These are phyloP conservation scores for Cheilosia impressa DNA, from an alignment of 2,888 invertebrate genomes.

Conservation along the genomic window DNA sequence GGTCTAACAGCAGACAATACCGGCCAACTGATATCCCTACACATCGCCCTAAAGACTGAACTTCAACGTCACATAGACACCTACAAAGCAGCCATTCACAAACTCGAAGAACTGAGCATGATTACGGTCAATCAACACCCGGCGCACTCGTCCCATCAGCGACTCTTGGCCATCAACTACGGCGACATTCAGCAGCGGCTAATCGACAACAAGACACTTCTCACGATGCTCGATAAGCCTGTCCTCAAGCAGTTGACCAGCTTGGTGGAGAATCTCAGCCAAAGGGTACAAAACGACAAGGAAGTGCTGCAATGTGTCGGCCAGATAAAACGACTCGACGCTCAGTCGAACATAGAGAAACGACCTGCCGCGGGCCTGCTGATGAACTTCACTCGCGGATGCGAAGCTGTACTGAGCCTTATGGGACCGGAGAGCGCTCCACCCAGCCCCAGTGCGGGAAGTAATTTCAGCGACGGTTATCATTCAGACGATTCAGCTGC, in stretches of 20 bases:
- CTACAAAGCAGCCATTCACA: slow-evolving; percentile 93
- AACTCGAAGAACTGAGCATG: slow-evolving; percentile 89
- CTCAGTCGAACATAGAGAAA: slow-evolving; percentile 86
- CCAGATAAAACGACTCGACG: slow-evolving; percentile 87
- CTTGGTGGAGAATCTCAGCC: slow-evolving; percentile 88
- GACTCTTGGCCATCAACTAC: slow-evolving; percentile 92
- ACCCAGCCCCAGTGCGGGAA: slow-evolving; percentile 84
- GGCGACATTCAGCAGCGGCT: slow-evolving; percentile 94
- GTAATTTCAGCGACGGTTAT: slow-evolving; percentile 91
- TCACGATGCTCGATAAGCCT: slow-evolving; percentile 93
- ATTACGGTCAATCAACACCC: slow-evolving; percentile 88
- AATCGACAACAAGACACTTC: slow-evolving; percentile 95
- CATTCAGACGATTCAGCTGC: slow-evolving; percentile 89
- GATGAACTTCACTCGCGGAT: slow-evolving; percentile 90
- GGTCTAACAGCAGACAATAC: slow-evolving; percentile 89
- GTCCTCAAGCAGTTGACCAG: slow-evolving; percentile 90
- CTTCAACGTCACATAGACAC: slow-evolving; percentile 93
- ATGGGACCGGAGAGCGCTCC: slow-evolving; percentile 86
- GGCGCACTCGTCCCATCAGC: slow-evolving; percentile 94
- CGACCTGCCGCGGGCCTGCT: slow-evolving; percentile 89
- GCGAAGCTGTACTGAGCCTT: slow-evolving; percentile 90
- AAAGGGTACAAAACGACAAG: slow-evolving; percentile 95
- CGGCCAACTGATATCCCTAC: slow-evolving; percentile 89
- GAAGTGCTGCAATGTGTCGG: slow-evolving; percentile 91
- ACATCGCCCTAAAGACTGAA: slow-evolving; percentile 92